phyloP scores from a whole-genome alignment of 2,888 invertebrate genomes.

The Beris chalybata region DNA sequence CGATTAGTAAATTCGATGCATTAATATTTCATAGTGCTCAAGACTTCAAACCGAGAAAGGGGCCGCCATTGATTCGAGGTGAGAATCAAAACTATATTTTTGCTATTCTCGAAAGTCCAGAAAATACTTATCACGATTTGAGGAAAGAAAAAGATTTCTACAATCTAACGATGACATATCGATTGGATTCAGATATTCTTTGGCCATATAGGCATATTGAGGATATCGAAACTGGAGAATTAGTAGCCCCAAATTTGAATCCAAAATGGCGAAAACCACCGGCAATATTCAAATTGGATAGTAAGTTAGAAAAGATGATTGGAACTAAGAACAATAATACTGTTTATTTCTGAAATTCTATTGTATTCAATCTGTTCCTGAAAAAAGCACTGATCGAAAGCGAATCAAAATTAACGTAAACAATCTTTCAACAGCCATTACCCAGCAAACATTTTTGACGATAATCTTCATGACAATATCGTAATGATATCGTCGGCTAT shows the following conservation, averaged over 20 bases:
- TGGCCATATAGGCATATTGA: slow-evolving; percentile 55
- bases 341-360: too few relatives aligned
- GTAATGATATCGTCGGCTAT: too few relatives aligned
- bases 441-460: too few relatives aligned
- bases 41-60: slow-evolving; percentile 48
- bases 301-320: slow-evolving; percentile 38
- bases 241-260: slow-evolving; percentile 46
- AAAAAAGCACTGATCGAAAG: too few relatives aligned
- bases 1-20: slow-evolving; percentile 57
- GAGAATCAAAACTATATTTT: slow-evolving; percentile 59
- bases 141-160: slow-evolving; percentile 56
- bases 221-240: slow-evolving; percentile 45
- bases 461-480: too few relatives aligned
- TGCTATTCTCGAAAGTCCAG: slow-evolving; percentile 57
- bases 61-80: slow-evolving; percentile 51
- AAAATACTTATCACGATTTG: slow-evolving; percentile 51
- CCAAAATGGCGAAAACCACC: slow-evolving; percentile 47
- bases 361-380: too few relatives aligned
- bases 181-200: slow-evolving; percentile 58
- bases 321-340: slow-evolving; percentile 55
- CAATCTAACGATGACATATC: slow-evolving; percentile 63
- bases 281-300: slow-evolving; percentile 45
- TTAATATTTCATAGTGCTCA: slow-evolving; percentile 60
- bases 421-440: too few relatives aligned
- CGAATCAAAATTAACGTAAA: too few relatives aligned